Percentiles rank a stretch among this genome's conserved stretches.
These are phyloP conservation scores for Ichneumon xanthorius DNA, from an alignment of 2,888 invertebrate species.

Conservation along the genomic window DNA sequence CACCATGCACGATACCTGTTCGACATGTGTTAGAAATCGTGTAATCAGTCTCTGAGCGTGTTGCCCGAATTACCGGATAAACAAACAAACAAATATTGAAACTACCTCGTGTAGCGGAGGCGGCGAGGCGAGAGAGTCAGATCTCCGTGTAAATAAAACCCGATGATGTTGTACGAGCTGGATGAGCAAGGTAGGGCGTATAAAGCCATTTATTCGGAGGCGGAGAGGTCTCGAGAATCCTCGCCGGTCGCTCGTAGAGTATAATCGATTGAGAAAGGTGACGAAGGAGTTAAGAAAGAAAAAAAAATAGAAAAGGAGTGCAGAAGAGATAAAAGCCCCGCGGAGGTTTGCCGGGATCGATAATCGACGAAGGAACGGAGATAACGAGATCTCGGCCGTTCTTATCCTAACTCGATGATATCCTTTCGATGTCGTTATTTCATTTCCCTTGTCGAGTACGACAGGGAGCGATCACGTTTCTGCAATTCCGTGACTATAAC, in stretches of 20 bases:
- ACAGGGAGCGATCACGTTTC: not conserved
- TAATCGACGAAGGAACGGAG: constrained; percentile 50
- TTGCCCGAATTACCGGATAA: constrained; percentile 20
- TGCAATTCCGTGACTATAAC: not conserved
- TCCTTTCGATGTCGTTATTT: constrained; percentile 51
- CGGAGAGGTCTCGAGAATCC: constrained; percentile 20
- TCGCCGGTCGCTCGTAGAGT: constrained; percentile 6
- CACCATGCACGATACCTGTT: too few relatives aligned
- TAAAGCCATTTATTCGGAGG: constrained; percentile 29
- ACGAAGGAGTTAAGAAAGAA: constrained; percentile 43
- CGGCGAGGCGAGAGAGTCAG: constrained; percentile 41
- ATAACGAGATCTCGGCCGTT: constrained; percentile 58
- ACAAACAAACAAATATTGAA: constrained; percentile 54
- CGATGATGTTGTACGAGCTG: constrained; percentile 16
- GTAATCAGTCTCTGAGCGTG: constrained; percentile 36
- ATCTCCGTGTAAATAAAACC: constrained; percentile 49
- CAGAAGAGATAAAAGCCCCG: constrained; percentile 26
- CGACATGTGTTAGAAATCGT: not conserved
- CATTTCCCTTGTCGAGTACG: constrained; percentile 33
- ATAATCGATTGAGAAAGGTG: constrained; percentile 62
- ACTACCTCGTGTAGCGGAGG: not conserved
- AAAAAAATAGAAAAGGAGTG: constrained; percentile 14
- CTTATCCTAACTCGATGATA: constrained; percentile 60
- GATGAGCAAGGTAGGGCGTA: not conserved
- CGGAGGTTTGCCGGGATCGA: not conserved